Evolutionary conservation across 2,888 invertebrate species (phyloP), one percentile per base, ranked within the genome.

Genomic region (Acleris laterana): DNA sequence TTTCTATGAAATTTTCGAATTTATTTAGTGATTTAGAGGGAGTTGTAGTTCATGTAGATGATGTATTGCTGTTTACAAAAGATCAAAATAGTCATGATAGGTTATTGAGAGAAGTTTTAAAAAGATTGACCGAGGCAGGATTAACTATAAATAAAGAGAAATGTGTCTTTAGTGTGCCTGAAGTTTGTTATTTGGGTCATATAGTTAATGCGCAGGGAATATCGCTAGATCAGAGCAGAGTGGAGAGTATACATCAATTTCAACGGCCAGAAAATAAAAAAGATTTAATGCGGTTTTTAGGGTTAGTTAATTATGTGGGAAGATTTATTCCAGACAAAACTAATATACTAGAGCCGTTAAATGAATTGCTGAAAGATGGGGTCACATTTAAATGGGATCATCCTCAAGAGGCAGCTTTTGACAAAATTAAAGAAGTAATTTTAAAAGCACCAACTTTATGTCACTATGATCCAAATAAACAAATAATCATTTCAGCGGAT

Each of bases 201-300:
- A 38, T 67, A n/a, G 56, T 67, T 19, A 66, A 22, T 63, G 20
- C 28, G 16, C 42, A 68, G 51, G 60, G 61, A 2, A 67, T 67
- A 13, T 19, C 32, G 13, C 3, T 38, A 38, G 67, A 69, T 49
- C 67, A 63, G 4, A 62, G 53, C 3, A 57, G 62, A 22, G 42
- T 67, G n/a, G 49, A 58, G n/a, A 32, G 52, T 9, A 57, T 67
- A 19, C 17, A 17, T 28, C 22, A 62, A n/a, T 68, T 68, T 44
- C 44, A 53, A 48, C 51, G n/a, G 22, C 64, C 60, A 6, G 55
- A 20, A 46, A 60, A 52, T 63, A 66, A 69, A 61, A 62, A 55
- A 65, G 58, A 66, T 53, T 53, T 69, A 16, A 49, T 66, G 46
- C 65, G 60, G 46, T 65, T 65, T 61, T 60, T 69, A 52, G 69